phyloP scores from a whole-genome alignment of 2,113 vertebrate genomes.

The Heterotilapia buettikoferi region DNA sequence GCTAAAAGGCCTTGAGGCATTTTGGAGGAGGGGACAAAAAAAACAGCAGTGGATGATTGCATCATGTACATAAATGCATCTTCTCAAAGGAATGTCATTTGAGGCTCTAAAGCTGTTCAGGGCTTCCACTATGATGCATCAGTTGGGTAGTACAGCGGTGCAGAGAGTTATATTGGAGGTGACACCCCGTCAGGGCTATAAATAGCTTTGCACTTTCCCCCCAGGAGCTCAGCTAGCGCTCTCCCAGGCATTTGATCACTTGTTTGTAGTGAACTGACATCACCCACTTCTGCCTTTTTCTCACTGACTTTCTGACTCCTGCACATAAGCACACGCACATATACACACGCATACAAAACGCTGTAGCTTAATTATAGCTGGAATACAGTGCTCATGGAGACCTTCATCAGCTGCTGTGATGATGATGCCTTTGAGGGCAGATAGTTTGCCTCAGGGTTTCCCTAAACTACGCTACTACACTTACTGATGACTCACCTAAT shows the following conservation, averaged over 20 bases:
- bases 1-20: background rate
- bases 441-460: background rate
- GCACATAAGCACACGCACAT: background rate
- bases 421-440: background rate
- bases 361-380: background rate
- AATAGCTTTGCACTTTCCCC: constrained; percentile 51
- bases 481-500: constrained; percentile 11
- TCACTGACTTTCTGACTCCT: constrained; percentile 11
- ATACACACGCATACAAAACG: background rate
- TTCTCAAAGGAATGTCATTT: constrained; percentile 13
- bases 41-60: background rate
- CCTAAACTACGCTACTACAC: background rate
- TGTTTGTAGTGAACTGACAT: constrained; percentile 48
- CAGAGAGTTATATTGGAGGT: constrained; percentile 49
- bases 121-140: background rate
- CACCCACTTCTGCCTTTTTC: constrained; percentile 22
- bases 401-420: background rate
- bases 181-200: constrained; percentile 57
- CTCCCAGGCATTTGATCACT: constrained; percentile 46
- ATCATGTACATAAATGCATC: background rate
- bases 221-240: constrained; percentile 51
- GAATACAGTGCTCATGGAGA: background rate
- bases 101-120: background rate
- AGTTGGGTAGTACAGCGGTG: constrained; percentile 35
- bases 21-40: background rate